Evolutionary conservation across 35 echinoderm and acorn worm genomes (phyloP).

Genomic region (Heliocidaris erythrogramma): DNA sequence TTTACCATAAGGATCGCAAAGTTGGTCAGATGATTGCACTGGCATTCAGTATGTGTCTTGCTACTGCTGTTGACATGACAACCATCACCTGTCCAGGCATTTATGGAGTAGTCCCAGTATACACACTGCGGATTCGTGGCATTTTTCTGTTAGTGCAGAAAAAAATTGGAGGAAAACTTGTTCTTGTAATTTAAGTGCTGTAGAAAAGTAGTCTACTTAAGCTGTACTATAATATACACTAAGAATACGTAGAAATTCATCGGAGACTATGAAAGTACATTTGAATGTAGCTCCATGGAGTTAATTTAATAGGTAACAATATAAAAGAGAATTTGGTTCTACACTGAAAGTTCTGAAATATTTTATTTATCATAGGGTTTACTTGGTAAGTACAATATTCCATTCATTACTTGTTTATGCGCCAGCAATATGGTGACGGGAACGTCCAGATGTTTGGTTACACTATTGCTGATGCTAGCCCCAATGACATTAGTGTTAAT

Average conservation of each 20-base stretch:
- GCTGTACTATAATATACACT: too few species aligned
- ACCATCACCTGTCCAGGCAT: not conserved
- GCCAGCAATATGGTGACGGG: not conserved
- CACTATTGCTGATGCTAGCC: not conserved
- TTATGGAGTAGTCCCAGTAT: not conserved
- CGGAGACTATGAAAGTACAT: too few species aligned
- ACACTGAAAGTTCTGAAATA: too few species aligned
- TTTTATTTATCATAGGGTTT: too few species aligned
- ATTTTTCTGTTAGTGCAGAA: not conserved
- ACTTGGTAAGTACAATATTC: too few species aligned
- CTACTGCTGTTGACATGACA: not conserved
- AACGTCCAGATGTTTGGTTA: not conserved
- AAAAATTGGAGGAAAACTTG: too few species aligned
- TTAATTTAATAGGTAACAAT: too few species aligned
- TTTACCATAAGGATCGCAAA: slow-evolving; percentile 60
- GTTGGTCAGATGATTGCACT: slow-evolving; percentile 61
- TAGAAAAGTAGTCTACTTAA: too few species aligned
- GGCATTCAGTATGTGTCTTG: slow-evolving; percentile 15
- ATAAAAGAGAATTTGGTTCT: too few species aligned
- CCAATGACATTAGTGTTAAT: not conserved
- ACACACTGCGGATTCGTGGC: not conserved
- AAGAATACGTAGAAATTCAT: too few species aligned
- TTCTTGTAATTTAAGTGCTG: too few species aligned
- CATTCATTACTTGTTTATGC: not conserved
- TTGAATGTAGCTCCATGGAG: too few species aligned